A percentile compares a stretch with the other conserved stretches of the same genome.
phyloP scores from a whole-genome alignment of 1,140 invertebrate species.

The Tetranychus urticae region DNA sequence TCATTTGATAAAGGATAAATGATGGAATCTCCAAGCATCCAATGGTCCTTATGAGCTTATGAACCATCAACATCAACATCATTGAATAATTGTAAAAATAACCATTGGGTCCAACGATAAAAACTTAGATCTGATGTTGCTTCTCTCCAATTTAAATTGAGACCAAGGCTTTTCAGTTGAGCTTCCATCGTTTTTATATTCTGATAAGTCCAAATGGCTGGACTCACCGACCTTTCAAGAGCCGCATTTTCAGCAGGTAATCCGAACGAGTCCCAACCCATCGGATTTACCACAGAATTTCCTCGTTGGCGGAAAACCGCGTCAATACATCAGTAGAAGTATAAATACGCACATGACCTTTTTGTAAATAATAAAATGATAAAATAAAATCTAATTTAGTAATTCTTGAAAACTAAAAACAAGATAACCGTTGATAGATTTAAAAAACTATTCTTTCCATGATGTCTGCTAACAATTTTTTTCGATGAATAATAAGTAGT shows the following conservation, averaged over 20 bases:
- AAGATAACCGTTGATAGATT: too few relatives aligned
- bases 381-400: not conserved
- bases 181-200: conserved; percentile 77
- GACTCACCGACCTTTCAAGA: conserved; percentile 47
- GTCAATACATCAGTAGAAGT: conserved; percentile 79
- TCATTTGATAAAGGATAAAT: conserved; percentile 6
- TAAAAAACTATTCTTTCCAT: too few relatives aligned
- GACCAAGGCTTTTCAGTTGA: conserved; percentile 55
- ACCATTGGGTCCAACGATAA: conserved; percentile 69
- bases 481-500: too few relatives aligned
- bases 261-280: conserved; percentile 99
- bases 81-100: conserved; percentile 75
- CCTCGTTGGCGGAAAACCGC: conserved; percentile 32
- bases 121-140: conserved; percentile 29
- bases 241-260: conserved; percentile 98
- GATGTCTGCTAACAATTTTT: too few relatives aligned
- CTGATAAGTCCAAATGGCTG: conserved; percentile 59
- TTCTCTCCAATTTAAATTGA: conserved; percentile 77
- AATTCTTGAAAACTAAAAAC: too few relatives aligned
- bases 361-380: not conserved
- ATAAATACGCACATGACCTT: conserved; percentile 80
- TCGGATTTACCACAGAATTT: conserved; percentile 59
- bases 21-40: not conserved
- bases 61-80: conserved; percentile 14
- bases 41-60: conserved; percentile 5